These are phyloP conservation scores for Onychostoma macrolepis DNA, from an alignment of 2,113 vertebrate genomes.

Conservation along the genomic window DNA sequence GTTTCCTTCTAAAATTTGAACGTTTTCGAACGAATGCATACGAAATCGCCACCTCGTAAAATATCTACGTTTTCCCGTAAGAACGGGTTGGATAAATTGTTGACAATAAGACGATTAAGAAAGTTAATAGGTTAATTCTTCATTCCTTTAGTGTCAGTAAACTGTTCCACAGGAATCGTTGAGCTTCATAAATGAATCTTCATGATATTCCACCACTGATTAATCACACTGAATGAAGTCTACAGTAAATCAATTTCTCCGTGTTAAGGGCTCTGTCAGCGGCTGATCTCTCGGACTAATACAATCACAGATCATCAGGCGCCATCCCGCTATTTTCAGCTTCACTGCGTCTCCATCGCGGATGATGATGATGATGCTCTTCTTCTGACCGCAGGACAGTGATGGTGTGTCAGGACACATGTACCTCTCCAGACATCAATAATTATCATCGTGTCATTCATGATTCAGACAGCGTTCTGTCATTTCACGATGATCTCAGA, in stretches of 20 bases:
- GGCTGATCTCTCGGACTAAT: conserved; percentile 22
- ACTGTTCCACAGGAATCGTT: not conserved
- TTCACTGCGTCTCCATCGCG: conserved; percentile 41
- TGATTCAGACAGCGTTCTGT: not conserved
- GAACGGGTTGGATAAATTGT: not conserved
- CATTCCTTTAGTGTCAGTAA: not conserved
- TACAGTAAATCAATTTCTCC: conserved; percentile 52
- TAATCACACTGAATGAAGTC: conserved; percentile 42
- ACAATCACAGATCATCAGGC: conserved; percentile 42
- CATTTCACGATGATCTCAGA: not conserved
- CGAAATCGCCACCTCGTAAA: too few species aligned
- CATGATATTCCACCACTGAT: conserved; percentile 29
- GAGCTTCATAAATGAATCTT: not conserved
- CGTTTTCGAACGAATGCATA: too few species aligned
- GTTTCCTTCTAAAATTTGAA: not conserved
- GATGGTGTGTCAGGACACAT: conserved; percentile 50
- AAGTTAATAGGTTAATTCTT: not conserved
- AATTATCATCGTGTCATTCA: conserved; percentile 31
- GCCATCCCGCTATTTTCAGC: conserved; percentile 50
- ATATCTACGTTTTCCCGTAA: not conserved
- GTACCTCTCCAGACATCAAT: conserved; percentile 43
- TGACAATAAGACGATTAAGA: not conserved
- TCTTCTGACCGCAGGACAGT: not conserved
- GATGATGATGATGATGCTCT: conserved; percentile 15
- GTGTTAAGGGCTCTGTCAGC: conserved; percentile 49